Conservation (phyloP, 1,140 invertebrate genomes). For the Oryzaephilus surinamensis region DNA sequence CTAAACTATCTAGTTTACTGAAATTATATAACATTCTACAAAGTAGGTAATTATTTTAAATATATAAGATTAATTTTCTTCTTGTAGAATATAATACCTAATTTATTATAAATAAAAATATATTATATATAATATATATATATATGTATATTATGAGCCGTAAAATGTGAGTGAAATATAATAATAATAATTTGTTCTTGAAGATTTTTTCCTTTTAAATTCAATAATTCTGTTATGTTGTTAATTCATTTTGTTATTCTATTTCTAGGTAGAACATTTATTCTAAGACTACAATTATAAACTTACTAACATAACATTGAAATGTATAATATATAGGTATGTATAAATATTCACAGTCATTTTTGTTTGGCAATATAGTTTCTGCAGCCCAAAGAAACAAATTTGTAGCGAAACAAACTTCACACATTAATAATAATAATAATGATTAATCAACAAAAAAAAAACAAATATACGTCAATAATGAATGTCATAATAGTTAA, state of each 20-base stretch:
- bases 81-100: conserved; percentile 4
- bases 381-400: conserved; percentile 15
- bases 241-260: conserved; percentile 12
- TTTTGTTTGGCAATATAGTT: conserved; percentile 32
- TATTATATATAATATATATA: neutral
- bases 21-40: conserved; percentile 20
- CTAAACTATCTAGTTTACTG: conserved; percentile 18
- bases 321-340: conserved; percentile 27
- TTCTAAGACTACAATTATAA: conserved; percentile 9
- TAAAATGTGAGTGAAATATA: conserved; percentile 20
- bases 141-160: conserved; percentile 13
- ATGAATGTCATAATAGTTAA: no score
- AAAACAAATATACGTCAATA: no score
- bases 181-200: no score
- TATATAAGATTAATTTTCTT: neutral
- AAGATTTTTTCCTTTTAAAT: no score
- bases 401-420: conserved; percentile 11
- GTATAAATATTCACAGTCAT: conserved; percentile 35
- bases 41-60: conserved; percentile 6
- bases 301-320: no score
- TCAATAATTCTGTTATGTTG: conserved; percentile 11
- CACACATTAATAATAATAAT: conserved; percentile 5
- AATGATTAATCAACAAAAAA: neutral
- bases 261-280: neutral
- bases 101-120: conserved; percentile 10